phyloP scores from a whole-genome alignment of 2,797 vertebrate species.

The Protosalanx chinensis region DNA sequence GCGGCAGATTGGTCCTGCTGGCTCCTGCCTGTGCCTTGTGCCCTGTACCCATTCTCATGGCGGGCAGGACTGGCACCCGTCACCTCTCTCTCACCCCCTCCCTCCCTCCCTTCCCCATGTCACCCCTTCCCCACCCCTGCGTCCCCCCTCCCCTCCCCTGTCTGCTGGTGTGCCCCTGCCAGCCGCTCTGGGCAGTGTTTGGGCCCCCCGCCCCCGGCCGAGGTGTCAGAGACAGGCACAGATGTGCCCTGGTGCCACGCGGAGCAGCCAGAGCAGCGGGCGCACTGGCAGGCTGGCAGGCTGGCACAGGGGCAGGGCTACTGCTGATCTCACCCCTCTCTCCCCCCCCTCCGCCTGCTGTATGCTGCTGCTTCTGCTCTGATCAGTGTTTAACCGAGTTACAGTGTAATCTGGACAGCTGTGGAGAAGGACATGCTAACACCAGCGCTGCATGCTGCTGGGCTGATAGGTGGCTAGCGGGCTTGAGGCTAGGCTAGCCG shows the following conservation, averaged over 20 bases:
- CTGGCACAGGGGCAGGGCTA: not conserved
- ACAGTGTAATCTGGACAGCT: constrained; percentile 55
- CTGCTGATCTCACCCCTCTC: not conserved
- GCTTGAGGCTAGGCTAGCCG: not conserved
- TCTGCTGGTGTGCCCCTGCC: constrained; percentile 68
- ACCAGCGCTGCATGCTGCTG: not conserved
- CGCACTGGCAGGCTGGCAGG: not conserved
- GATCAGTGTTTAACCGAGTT: constrained; percentile 66
- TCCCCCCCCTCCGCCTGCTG: not conserved
- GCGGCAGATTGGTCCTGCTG: constrained; percentile 64
- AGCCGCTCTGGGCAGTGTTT: constrained; percentile 59
- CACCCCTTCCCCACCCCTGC: not conserved
- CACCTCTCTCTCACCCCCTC: constrained; percentile 14
- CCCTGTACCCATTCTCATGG: constrained; percentile 61
- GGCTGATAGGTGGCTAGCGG: not conserved
- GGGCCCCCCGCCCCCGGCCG: constrained; percentile 61
- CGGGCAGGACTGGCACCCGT: constrained; percentile 53
- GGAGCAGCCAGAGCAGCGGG: constrained; percentile 51
- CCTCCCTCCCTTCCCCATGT: too few relatives aligned
- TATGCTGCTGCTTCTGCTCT: constrained; percentile 51
- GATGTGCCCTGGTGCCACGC: constrained; percentile 69
- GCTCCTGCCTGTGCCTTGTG: constrained; percentile 64
- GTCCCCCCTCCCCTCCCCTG: constrained; percentile 36
- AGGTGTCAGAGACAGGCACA: constrained; percentile 74
- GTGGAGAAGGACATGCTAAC: constrained; percentile 55